These are phyloP conservation scores for Macroteleia sp. DNA, from an alignment of 2,888 invertebrate species.

Conservation along the genomic window DNA sequence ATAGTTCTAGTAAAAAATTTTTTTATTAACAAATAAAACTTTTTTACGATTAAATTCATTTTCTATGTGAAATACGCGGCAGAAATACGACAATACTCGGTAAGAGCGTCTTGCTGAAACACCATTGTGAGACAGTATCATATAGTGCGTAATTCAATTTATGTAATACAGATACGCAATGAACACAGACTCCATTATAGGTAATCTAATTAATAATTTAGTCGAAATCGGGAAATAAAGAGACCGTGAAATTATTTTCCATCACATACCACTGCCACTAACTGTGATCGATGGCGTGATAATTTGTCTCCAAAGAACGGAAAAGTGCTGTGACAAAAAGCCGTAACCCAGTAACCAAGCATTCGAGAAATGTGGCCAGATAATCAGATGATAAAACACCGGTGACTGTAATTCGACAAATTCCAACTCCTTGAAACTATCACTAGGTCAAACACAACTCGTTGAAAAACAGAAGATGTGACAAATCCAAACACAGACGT, in stretches of 20 bases:
- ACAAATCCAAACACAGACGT: slow-evolving; percentile 7
- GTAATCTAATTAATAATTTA: slow-evolving; percentile 28
- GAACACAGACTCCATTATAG: background rate
- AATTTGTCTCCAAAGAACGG: background rate
- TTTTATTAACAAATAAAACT: no score
- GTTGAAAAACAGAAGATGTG: slow-evolving; percentile 6
- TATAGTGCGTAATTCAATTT: slow-evolving; percentile 26
- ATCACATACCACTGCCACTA: background rate
- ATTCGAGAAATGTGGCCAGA: background rate
- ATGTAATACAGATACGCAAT: background rate
- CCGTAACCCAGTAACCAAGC: background rate
- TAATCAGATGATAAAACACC: background rate
- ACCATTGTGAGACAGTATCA: slow-evolving; percentile 8
- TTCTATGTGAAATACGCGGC: background rate
- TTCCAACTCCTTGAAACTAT: background rate
- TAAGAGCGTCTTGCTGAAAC: background rate
- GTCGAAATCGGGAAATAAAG: slow-evolving; percentile 10
- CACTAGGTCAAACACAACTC: no score
- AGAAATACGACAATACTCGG: background rate
- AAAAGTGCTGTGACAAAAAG: background rate
- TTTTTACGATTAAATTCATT: background rate
- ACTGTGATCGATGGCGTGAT: slow-evolving; percentile 7
- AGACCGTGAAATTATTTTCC: slow-evolving; percentile 10
- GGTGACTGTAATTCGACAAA: background rate
- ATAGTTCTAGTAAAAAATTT: no score